Conservation (phyloP, 2,113 vertebrate genomes). For the Centropus unirufus region DNA sequence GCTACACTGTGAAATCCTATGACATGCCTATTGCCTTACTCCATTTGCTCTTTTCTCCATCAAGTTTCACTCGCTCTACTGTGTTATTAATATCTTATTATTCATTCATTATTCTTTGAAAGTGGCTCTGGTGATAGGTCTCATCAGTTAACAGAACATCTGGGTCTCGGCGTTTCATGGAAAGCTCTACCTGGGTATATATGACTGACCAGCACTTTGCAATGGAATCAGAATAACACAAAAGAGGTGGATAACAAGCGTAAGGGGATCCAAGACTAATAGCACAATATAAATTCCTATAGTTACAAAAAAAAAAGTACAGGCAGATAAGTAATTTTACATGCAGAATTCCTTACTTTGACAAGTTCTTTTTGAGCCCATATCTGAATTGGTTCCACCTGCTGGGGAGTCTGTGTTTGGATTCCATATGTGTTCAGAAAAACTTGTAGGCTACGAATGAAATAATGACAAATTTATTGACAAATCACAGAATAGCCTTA, state of each 20-base stretch:
- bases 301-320: background rate
- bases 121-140: background rate
- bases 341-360: conserved; percentile 82
- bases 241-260: background rate
- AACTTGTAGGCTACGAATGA: conserved; percentile 87
- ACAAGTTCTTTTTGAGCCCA: conserved; percentile 98
- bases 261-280: background rate
- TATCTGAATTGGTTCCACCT: conserved; percentile 98
- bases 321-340: background rate
- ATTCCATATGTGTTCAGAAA: conserved; percentile 98
- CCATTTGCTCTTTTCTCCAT: background rate
- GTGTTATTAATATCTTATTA: background rate
- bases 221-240: background rate
- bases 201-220: background rate
- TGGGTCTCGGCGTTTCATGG: background rate
- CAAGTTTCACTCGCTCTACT: background rate
- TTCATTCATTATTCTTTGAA: background rate
- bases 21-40: background rate
- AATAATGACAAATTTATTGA: background rate
- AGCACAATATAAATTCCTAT: background rate
- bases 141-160: background rate
- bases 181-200: background rate
- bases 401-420: conserved; percentile 96
- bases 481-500: background rate
- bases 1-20: background rate